These are phyloP conservation scores for Aporrectodea caliginosa DNA, from an alignment of 1,140 invertebrate species.

Conservation along the genomic window DNA sequence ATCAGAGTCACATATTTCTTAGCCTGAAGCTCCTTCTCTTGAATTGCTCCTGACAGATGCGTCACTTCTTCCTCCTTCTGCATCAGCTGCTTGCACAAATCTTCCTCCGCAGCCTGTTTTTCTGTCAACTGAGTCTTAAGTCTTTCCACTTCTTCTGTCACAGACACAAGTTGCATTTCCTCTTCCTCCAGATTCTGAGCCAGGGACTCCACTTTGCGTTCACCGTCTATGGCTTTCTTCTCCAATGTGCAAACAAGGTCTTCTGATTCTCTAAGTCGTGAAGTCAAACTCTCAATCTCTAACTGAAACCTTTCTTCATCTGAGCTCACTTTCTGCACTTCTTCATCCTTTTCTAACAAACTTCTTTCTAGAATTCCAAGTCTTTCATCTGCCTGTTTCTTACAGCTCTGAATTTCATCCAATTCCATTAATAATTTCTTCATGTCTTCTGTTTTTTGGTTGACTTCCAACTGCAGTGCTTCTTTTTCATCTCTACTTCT, in stretches of 20 bases:
- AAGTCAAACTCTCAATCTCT: constrained; percentile 1
- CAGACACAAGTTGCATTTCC: constrained; percentile 8
- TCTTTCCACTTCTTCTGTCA: constrained; percentile 9
- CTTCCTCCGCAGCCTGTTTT: neutral
- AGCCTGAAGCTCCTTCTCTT: neutral
- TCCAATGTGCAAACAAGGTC: neutral
- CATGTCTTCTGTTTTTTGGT: neutral
- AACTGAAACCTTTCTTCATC: neutral
- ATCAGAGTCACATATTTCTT: neutral
- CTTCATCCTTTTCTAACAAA: neutral
- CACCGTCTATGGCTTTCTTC: constrained; percentile 5
- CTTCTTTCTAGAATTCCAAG: neutral
- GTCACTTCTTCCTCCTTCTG: neutral
- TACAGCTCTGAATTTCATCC: neutral
- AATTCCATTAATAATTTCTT: neutral
- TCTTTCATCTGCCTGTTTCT: neutral
- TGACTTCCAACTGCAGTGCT: neutral
- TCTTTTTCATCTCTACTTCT: neutral
- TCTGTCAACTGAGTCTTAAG: neutral
- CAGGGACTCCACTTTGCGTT: constrained; percentile 7
- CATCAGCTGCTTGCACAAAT: neutral
- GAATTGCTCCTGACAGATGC: neutral
- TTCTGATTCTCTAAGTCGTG: neutral
- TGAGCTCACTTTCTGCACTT: neutral
- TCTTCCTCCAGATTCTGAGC: constrained; percentile 10